Conservation (phyloP, 2,797 vertebrate species). For the Amazona ochrocephala region DNA sequence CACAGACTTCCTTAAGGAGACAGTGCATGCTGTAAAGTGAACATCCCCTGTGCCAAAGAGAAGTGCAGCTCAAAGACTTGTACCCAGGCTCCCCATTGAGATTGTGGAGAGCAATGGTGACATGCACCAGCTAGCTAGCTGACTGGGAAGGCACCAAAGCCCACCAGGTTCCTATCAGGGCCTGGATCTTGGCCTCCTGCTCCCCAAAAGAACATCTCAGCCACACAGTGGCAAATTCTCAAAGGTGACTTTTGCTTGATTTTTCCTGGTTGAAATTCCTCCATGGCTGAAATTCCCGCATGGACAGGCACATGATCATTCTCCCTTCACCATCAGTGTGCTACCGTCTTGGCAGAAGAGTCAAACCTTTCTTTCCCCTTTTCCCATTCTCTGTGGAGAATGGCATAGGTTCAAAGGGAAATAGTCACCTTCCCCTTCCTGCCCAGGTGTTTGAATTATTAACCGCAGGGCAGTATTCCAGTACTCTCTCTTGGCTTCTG, state of each 20-base stretch:
- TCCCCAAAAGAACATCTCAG: neutral
- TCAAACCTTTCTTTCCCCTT: neutral
- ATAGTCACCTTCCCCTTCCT: neutral
- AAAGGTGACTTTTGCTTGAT: neutral
- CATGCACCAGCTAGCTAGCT: neutral
- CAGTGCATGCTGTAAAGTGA: neutral
- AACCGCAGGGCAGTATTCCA: neutral
- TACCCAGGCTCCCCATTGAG: neutral
- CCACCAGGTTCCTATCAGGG: neutral
- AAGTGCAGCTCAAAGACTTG: neutral
- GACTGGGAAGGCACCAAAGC: neutral
- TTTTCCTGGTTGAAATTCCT: neutral
- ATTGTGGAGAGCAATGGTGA: neutral
- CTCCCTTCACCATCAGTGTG: neutral
- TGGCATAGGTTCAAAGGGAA: neutral
- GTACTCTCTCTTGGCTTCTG: neutral
- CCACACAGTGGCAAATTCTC: neutral
- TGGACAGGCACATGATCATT: neutral
- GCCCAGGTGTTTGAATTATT: neutral
- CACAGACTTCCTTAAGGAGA: neutral
- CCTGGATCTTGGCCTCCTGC: neutral
- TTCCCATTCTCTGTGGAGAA: neutral
- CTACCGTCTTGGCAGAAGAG: neutral
- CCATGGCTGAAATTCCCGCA: neutral
- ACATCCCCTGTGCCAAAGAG: rapidly evolving